Evolutionary conservation across 2,113 vertebrate genomes (phyloP), one percentile per base, ranked within the genome.

Genomic region (Tretioscincus oriximinensis): DNA sequence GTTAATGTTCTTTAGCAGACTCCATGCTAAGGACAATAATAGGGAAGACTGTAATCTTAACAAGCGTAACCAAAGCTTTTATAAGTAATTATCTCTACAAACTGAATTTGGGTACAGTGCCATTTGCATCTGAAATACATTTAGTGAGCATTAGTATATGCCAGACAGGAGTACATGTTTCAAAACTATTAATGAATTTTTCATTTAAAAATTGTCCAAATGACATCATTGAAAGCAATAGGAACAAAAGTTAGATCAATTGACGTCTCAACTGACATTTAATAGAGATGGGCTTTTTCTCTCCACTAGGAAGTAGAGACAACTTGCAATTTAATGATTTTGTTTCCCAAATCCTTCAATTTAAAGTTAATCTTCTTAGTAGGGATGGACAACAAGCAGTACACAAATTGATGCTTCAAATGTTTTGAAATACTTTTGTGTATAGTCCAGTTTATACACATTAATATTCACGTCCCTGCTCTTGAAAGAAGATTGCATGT

Each of bases 121-220:
- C 74, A 90, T 86, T 84, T 89, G 76, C 74, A 87, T 24, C 75
- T 76, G 47, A 85, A 88, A 86, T 35, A 80, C 64, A 85, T 77
- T 31, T 69, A 91, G 85, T 86, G 75, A 90, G 81, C 29, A 5
- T 73, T 81, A 47, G 80, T 67, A 81, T 78, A 81, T 72, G 80
- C 45, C 71, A 91, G 79, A 87, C 18, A 87, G 66, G 83, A 73
- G 90, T 90, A 71, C 90, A 86, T n/a, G 45, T 88, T 90, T 65
- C 60, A 86, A 88, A 87, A 88, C 88, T 84, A 64, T 7, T 63
- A 83, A 93, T 90, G 72, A 90, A 87, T 93, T 89, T 90, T 93
- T 92, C 68, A 93, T 91, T 80, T 88, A 82, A 81, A 26, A 89
- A 49, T 68, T 72, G 11, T 66, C 78, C 66, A 45, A 85, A 84